These are phyloP conservation scores for Orthonychiurus folsomi DNA, from an alignment of 2,888 invertebrate species.

Conservation along the genomic window DNA sequence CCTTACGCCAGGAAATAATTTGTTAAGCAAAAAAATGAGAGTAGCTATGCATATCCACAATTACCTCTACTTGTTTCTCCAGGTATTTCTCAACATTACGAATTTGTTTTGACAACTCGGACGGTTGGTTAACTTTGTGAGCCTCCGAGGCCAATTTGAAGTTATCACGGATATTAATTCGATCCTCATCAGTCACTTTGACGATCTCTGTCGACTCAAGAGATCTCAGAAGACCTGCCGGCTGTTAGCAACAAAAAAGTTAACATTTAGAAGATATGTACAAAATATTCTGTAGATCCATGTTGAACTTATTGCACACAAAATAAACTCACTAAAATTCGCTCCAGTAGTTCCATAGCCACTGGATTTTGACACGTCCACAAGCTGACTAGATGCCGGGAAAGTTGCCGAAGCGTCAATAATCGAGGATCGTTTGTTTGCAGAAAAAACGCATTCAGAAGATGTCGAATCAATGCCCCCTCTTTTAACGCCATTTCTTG, in stretches of 20 bases:
- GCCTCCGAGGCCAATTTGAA: slow-evolving; percentile 66
- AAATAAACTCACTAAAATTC: slow-evolving; percentile 63
- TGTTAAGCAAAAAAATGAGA: not conserved
- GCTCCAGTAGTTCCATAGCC: slow-evolving; percentile 71
- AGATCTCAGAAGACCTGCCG: slow-evolving; percentile 79
- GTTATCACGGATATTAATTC: slow-evolving; percentile 78
- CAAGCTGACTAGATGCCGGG: slow-evolving; percentile 83
- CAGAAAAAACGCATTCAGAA: slow-evolving; percentile 81
- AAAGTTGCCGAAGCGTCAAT: slow-evolving; percentile 80
- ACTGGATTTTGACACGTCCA: slow-evolving; percentile 94
- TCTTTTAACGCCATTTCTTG: slow-evolving; percentile 91
- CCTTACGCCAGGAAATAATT: slow-evolving; percentile 41
- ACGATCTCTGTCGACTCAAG: slow-evolving; percentile 79
- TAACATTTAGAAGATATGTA: too few species aligned
- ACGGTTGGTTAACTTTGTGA: slow-evolving; percentile 29
- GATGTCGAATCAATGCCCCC: slow-evolving; percentile 87
- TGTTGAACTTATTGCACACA: not conserved
- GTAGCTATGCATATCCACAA: slow-evolving; percentile 19
- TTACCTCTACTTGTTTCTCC: slow-evolving; percentile 71
- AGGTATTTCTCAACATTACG: slow-evolving; percentile 53
- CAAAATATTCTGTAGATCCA: not conserved
- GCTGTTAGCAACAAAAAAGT: slow-evolving; percentile 57
- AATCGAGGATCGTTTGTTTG: slow-evolving; percentile 63
- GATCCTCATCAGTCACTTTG: slow-evolving; percentile 56
- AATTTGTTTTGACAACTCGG: slow-evolving; percentile 37